Conservation (phyloP, 1,140 invertebrate species). For the Euura lappo region DNA sequence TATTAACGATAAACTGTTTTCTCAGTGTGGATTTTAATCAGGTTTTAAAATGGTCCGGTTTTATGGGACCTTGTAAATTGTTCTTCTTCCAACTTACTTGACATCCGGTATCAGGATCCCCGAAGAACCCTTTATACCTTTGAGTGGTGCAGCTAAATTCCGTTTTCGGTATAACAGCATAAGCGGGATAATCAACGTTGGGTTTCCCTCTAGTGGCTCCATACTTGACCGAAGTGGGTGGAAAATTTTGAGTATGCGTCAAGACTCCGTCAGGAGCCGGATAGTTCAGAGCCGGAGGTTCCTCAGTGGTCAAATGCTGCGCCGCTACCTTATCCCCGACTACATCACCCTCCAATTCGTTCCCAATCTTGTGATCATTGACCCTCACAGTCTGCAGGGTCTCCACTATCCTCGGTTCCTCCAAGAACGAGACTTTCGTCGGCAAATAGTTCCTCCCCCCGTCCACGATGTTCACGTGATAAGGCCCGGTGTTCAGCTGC, state of each 20-base stretch:
- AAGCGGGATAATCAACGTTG: constrained; percentile 83
- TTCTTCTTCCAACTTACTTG: constrained; percentile 64
- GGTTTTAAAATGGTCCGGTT: no score
- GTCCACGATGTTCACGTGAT: neutral
- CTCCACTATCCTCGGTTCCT: neutral
- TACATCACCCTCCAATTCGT: constrained; percentile 40
- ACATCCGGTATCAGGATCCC: constrained; percentile 84
- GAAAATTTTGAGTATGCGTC: constrained; percentile 23
- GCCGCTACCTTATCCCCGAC: constrained; percentile 36
- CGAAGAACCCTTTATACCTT: constrained; percentile 89
- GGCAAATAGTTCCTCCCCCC: neutral
- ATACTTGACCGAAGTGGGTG: constrained; percentile 44
- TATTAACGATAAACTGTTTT: neutral
- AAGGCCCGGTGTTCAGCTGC: neutral
- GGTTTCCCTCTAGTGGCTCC: constrained; percentile 78
- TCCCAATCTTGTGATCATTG: constrained; percentile 41
- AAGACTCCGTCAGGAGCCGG: constrained; percentile 30
- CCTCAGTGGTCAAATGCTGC: constrained; percentile 30
- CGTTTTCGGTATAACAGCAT: constrained; percentile 77
- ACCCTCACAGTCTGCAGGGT: neutral
- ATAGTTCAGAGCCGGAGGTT: constrained; percentile 25
- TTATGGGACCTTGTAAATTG: neutral
- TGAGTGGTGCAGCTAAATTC: constrained; percentile 84
- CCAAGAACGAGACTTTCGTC: neutral
- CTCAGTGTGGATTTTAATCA: no score